Evolutionary conservation across 2,888 invertebrate genomes (phyloP), one percentile per base, ranked within the genome.

Genomic region (Drosophila formosana): DNA sequence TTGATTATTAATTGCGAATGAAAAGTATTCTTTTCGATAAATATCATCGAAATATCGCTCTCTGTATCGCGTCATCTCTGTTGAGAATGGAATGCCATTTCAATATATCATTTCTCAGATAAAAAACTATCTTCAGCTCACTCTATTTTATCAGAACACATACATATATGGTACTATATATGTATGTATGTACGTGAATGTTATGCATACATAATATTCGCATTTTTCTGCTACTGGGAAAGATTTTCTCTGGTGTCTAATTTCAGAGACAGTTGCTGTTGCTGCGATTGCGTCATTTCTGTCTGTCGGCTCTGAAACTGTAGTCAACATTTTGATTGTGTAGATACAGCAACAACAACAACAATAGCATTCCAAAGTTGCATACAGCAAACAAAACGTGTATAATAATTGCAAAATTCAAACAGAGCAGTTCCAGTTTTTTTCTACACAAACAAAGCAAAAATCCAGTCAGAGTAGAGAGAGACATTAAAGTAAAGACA

Each of bases 341-440:
- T 52, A 65, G 62, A 75, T 67, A 67, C 57, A 56, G 37, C 51
- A 61, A 41, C 32, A 50, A 13, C 32, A 50, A 13, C 61, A 67
- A 51, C 46, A 52, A 46, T 9, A 37, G 41, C 58, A 53, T 43
- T 65, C 50, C 57, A 63, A 28, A 64, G 47, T 47, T 57, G 57
- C 55, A 61, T 41, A 69, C 30, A 41, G 13, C 55, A 60, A 32
- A 58, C 8, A 55, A 43, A 43, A 56, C 55, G 67, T 66, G 62
- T 75, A 46, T 64, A 80, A 77, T 80, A 80, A 82, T 82, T 82
- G 83, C 80, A 68, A 82, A 69, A 73, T 68, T 62, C 65, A 74
- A 68, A 43, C 72, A 75, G 68, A 76, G 65, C 71, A 74, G 64
- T 80, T 83, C 70, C 80, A 81, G 83, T 78, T 80, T 75, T 76